Evolutionary conservation across 2,888 invertebrate genomes (phyloP).

Genomic region (Callyntrura guangdongensis): DNA sequence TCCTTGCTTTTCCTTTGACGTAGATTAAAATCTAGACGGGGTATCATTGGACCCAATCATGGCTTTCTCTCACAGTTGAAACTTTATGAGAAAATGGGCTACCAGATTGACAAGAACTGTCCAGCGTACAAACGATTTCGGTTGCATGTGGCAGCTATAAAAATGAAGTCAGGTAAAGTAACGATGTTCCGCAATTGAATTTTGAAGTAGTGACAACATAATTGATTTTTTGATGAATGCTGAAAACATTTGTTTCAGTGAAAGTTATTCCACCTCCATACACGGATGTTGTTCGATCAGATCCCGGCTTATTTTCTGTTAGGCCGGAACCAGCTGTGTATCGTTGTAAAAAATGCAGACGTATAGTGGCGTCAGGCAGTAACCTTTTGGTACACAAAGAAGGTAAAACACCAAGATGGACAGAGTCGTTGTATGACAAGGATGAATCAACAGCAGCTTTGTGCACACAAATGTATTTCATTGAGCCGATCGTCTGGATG

Average conservation of each 20-base stretch:
- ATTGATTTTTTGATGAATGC: neutral
- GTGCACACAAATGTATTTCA: conserved; percentile 93
- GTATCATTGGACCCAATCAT: conserved; percentile 90
- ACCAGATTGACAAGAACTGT: conserved; percentile 89
- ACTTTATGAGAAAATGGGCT: conserved; percentile 93
- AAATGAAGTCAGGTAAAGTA: conserved; percentile 90
- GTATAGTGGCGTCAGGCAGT: conserved; percentile 93
- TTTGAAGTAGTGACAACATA: neutral
- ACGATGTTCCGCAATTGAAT: neutral
- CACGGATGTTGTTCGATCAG: conserved; percentile 91
- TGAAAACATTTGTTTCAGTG: conserved; percentile 86
- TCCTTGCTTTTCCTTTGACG: neutral
- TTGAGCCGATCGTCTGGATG: conserved; percentile 97
- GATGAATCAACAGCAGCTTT: conserved; percentile 85
- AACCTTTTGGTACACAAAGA: conserved; percentile 92
- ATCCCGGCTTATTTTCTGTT: conserved; percentile 91
- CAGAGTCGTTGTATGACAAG: conserved; percentile 86
- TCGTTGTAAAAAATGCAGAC: conserved; percentile 92
- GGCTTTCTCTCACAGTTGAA: conserved; percentile 93
- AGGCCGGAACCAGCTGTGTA: conserved; percentile 94
- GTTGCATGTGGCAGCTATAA: conserved; percentile 92
- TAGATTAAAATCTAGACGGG: conserved; percentile 81
- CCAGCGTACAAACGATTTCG: conserved; percentile 90
- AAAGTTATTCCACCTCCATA: conserved; percentile 94
- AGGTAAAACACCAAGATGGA: conserved; percentile 87